Evolutionary conservation across 2,888 invertebrate genomes (phyloP).

Genomic region (Cerastis leucographa): DNA sequence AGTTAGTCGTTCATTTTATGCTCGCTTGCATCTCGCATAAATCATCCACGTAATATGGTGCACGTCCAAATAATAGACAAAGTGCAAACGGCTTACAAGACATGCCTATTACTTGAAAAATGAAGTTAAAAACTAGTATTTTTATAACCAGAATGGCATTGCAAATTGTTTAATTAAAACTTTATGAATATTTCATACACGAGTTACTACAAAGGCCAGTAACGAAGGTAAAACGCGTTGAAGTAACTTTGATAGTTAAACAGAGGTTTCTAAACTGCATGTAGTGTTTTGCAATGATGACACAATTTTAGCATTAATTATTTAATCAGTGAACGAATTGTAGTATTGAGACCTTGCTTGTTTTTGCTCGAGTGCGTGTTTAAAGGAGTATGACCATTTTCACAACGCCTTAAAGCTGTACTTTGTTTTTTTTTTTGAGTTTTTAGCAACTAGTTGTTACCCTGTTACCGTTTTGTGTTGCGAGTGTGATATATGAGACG

Average conservation of each 20-base stretch:
- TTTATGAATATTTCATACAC: slow-evolving; percentile 82
- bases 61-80: slow-evolving; percentile 55
- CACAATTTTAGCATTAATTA: slow-evolving; percentile 66
- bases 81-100: slow-evolving; percentile 52
- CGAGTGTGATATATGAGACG: slow-evolving; percentile 51
- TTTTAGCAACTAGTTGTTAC: slow-evolving; percentile 41
- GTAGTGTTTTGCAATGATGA: slow-evolving; percentile 67
- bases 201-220: slow-evolving; percentile 80
- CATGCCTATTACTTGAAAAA: slow-evolving; percentile 49
- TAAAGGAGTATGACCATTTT: slow-evolving; percentile 59
- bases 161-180: slow-evolving; percentile 80
- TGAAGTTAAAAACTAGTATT: slow-evolving; percentile 42
- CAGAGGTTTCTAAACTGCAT: slow-evolving; percentile 66
- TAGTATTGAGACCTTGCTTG: slow-evolving; percentile 66
- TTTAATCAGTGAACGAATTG: slow-evolving; percentile 69
- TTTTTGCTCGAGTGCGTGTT: slow-evolving; percentile 57
- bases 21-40: slow-evolving; percentile 56
- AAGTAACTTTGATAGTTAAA: slow-evolving; percentile 66
- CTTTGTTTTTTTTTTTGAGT: slow-evolving; percentile 19
- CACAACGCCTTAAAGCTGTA: slow-evolving; percentile 59
- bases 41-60: slow-evolving; percentile 58
- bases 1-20: slow-evolving; percentile 47
- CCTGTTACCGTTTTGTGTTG: slow-evolving; percentile 35
- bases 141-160: slow-evolving; percentile 76
- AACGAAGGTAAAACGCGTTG: slow-evolving; percentile 77